phyloP scores from a whole-genome alignment of 2,113 vertebrate genomes.

The Campylomormyrus tamandua region DNA sequence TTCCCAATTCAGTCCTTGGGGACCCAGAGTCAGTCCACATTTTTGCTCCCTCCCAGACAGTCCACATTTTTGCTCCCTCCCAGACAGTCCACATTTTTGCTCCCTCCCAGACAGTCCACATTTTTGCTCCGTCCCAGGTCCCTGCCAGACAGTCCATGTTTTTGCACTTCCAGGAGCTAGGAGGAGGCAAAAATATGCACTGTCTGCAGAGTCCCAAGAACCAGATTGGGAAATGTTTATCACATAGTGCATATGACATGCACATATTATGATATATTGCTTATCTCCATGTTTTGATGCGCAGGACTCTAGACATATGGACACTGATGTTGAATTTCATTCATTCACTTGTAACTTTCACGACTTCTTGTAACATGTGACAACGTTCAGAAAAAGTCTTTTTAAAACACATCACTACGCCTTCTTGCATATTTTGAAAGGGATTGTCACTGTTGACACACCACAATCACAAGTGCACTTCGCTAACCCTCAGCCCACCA shows the following conservation, averaged over 20 bases:
- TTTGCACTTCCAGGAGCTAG: not conserved
- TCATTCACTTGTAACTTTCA: not conserved
- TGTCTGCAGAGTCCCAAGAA: not conserved
- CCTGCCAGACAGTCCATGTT: no score
- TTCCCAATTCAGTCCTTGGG: not conserved
- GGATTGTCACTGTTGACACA: no score
- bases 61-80: not conserved
- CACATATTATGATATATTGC: not conserved
- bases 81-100: not conserved
- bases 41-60: not conserved
- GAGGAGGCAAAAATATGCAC: not conserved
- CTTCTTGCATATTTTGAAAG: not conserved
- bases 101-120: not conserved
- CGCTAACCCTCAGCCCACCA: no score
- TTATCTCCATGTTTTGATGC: not conserved
- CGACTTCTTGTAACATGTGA: not conserved
- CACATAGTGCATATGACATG: not conserved
- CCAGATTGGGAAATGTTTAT: not conserved
- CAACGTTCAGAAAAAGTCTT: not conserved
- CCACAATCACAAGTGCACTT: no score
- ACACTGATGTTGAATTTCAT: not conserved
- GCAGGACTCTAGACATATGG: not conserved
- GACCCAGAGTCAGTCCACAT: not conserved
- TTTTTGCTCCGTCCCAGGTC: not conserved
- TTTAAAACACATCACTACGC: not conserved